A percentile compares a stretch with the other conserved stretches of the same genome.
Evolutionary conservation across 2,797 vertebrate species (phyloP).

Genomic region (Enteromius unitaeniatus): DNA sequence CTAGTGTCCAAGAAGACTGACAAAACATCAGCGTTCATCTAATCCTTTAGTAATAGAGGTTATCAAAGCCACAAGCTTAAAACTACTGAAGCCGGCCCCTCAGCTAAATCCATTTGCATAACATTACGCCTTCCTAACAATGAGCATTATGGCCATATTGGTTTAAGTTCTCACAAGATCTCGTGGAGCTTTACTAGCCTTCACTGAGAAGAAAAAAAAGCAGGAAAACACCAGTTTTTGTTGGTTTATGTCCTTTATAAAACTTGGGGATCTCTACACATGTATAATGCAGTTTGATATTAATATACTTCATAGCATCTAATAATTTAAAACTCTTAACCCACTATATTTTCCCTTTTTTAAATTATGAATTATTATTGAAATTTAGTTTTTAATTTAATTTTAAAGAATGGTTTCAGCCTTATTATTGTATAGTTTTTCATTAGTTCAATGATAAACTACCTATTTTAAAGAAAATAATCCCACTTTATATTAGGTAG

Average conservation of each 20-base stretch:
- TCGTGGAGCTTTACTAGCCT: slow-evolving; percentile 71
- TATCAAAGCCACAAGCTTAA: slow-evolving; percentile 83
- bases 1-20: slow-evolving; percentile 80
- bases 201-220: slow-evolving; percentile 53
- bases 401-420: background rate
- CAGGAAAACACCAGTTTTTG: slow-evolving; percentile 62
- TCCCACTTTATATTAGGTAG: background rate
- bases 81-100: slow-evolving; percentile 78
- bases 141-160: slow-evolving; percentile 82
- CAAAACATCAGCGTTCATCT: slow-evolving; percentile 85
- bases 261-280: slow-evolving; percentile 49
- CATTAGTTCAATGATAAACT: background rate
- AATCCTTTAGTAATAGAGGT: slow-evolving; percentile 87
- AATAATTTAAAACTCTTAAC: background rate
- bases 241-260: slow-evolving; percentile 65
- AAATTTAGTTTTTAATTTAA: background rate
- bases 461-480: background rate
- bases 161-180: slow-evolving; percentile 82
- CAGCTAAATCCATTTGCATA: slow-evolving; percentile 69
- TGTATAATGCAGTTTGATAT: slow-evolving; percentile 29
- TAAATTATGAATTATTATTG: no score
- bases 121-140: slow-evolving; percentile 83
- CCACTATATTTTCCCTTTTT: background rate
- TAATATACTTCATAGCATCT: background rate
- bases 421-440: background rate